Evolutionary conservation across 2,113 vertebrate genomes (phyloP).

Genomic region (Colinus virginianus): DNA sequence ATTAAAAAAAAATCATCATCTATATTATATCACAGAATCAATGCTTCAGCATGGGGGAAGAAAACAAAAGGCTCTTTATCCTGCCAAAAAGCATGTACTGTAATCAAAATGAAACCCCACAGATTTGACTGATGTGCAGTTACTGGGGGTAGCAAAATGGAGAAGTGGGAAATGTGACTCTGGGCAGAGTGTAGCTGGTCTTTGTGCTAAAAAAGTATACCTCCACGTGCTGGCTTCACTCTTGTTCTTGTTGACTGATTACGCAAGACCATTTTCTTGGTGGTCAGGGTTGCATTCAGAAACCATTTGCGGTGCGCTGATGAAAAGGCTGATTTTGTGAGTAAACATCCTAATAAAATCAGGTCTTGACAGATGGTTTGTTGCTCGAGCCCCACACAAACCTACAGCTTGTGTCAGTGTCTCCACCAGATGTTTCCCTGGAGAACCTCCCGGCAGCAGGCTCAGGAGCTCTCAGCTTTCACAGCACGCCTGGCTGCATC

Average conservation of each 20-base stretch:
- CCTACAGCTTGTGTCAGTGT: not conserved
- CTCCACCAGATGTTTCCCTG: constrained; percentile 26
- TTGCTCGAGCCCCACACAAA: not conserved
- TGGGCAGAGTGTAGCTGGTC: not conserved
- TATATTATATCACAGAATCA: not conserved
- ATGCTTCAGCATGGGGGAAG: not conserved
- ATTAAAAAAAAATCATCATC: not conserved
- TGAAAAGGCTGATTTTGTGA: constrained; percentile 31
- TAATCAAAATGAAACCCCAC: not conserved
- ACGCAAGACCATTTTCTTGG: not conserved
- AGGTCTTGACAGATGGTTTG: constrained; percentile 46
- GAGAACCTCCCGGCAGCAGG: not conserved
- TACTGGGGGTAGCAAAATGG: not conserved
- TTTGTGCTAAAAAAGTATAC: not conserved
- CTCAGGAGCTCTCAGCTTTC: not conserved
- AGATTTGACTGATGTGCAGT: not conserved
- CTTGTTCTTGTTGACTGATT: not conserved
- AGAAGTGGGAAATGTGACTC: not conserved
- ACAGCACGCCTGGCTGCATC: accelerated
- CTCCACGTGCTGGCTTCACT: not conserved
- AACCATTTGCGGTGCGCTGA: not conserved
- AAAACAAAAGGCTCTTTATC: not conserved
- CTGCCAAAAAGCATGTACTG: not conserved
- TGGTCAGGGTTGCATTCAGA: constrained; percentile 30
- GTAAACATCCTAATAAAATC: constrained; percentile 49